Conservation (phyloP, 2,888 invertebrate species). For the Acrocera orbiculus region DNA sequence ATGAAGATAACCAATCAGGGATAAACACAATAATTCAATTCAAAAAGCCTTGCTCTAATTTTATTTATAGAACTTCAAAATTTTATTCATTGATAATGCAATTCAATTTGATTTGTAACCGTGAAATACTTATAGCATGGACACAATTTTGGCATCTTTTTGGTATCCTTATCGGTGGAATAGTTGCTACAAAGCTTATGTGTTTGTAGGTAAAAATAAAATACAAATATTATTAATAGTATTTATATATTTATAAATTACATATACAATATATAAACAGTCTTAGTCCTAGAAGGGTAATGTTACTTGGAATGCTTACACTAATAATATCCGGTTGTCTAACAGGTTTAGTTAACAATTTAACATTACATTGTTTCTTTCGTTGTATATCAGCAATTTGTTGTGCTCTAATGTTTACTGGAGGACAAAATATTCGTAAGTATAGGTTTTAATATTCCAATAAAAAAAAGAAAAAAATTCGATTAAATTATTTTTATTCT, state of each 20-base stretch:
- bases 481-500: not conserved
- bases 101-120: conserved; percentile 30
- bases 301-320: conserved; percentile 27
- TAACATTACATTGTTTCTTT: conserved; percentile 29
- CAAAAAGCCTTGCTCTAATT: conserved; percentile 21
- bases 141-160: conserved; percentile 34
- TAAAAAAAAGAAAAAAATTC: not conserved
- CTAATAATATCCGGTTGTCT: conserved; percentile 29
- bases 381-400: conserved; percentile 30
- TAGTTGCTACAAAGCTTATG: conserved; percentile 29
- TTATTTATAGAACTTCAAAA: conserved; percentile 19
- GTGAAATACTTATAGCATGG: conserved; percentile 30
- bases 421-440: conserved; percentile 32
- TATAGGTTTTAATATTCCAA: conserved; percentile 4
- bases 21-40: too few relatives aligned
- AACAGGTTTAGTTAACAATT: conserved; percentile 27
- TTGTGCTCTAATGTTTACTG: conserved; percentile 32
- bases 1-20: not conserved
- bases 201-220: conserved; percentile 15
- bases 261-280: conserved; percentile 14
- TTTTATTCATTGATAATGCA: conserved; percentile 28
- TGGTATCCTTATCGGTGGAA: conserved; percentile 31
- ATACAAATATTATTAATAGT: not conserved
- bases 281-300: conserved; percentile 27
- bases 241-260: too few relatives aligned